These are phyloP conservation scores for Dendronephthya gigantea DNA, from an alignment of 64 coral and sea anemone genomes.

Conservation along the genomic window DNA sequence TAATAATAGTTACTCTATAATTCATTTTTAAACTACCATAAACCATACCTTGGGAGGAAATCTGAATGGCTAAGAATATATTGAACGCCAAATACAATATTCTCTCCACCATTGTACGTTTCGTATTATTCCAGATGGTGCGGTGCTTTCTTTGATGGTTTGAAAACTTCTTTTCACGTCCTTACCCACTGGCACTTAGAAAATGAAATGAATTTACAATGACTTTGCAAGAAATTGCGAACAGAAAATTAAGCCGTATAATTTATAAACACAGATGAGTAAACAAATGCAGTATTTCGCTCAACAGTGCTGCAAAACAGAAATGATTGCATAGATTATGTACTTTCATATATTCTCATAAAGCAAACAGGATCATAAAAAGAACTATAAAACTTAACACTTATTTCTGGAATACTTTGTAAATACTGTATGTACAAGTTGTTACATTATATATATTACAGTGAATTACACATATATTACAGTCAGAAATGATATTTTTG, in stretches of 20 bases:
- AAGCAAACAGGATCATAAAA: too few relatives aligned
- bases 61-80: not conserved
- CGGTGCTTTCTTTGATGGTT: not conserved
- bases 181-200: not conserved
- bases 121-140: not conserved
- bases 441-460: too few relatives aligned
- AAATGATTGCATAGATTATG: too few relatives aligned
- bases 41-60: not conserved
- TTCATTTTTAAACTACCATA: too few relatives aligned
- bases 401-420: too few relatives aligned
- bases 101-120: not conserved
- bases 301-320: too few relatives aligned
- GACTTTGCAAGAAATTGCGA: not conserved
- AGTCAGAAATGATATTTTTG: too few relatives aligned
- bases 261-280: not conserved
- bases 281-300: not conserved
- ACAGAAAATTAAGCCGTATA: not conserved
- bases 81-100: not conserved
- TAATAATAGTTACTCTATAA: too few relatives aligned
- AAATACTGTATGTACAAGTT: too few relatives aligned
- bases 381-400: too few relatives aligned
- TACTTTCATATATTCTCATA: too few relatives aligned
- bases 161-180: not conserved
- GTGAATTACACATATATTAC: too few relatives aligned
- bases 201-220: not conserved